Conservation (phyloP, 2,888 invertebrate species). For the Camptogramma bilineatum region DNA sequence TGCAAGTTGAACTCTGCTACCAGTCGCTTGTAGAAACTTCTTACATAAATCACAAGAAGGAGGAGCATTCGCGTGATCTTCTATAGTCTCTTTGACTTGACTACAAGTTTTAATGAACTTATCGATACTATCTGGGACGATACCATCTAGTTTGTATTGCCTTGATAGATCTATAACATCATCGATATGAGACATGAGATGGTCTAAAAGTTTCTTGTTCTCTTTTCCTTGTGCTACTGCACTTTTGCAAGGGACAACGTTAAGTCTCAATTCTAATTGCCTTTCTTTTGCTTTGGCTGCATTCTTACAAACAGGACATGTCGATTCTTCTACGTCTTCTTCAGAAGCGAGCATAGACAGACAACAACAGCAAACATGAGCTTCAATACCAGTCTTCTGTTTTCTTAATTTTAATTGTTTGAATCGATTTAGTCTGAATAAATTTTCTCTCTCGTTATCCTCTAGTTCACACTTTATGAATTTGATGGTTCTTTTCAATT, state of each 20-base stretch:
- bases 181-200: constrained; percentile 45
- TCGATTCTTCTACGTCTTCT: constrained; percentile 8
- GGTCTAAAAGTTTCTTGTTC: constrained; percentile 36
- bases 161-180: constrained; percentile 45
- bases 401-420: constrained; percentile 47
- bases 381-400: neutral
- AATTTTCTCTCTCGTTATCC: constrained; percentile 54
- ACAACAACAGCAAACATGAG: constrained; percentile 10
- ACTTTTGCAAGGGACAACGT: constrained; percentile 12
- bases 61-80: constrained; percentile 36
- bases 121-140: constrained; percentile 41
- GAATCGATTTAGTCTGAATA: constrained; percentile 54
- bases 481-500: constrained; percentile 44
- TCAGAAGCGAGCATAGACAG: constrained; percentile 16
- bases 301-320: constrained; percentile 23
- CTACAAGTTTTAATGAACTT: constrained; percentile 46
- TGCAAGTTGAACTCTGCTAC: constrained; percentile 7
- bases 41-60: constrained; percentile 39
- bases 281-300: constrained; percentile 6
- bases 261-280: constrained; percentile 8
- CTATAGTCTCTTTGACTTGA: constrained; percentile 44
- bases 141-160: constrained; percentile 36
- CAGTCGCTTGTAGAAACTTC: constrained; percentile 12
- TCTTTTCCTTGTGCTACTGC: constrained; percentile 12
- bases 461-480: constrained; percentile 54